phyloP scores from a whole-genome alignment of 2,797 vertebrate genomes.

The Catamblyrhynchus diadema region DNA sequence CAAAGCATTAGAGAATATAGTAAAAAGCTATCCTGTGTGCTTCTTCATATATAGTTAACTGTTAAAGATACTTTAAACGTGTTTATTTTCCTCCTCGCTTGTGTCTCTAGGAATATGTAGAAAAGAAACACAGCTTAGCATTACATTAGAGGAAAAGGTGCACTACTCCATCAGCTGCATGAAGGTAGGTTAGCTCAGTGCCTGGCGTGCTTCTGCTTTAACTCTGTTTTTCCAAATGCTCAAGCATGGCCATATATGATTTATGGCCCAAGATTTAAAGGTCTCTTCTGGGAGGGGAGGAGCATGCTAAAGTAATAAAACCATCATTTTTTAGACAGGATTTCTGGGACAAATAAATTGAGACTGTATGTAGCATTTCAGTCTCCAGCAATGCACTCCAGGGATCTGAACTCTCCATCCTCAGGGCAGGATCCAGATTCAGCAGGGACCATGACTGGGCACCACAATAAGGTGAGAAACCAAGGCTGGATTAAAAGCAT shows the following conservation, averaged over 20 bases:
- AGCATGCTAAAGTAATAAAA: background rate
- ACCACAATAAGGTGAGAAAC: accelerated
- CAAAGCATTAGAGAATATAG: background rate
- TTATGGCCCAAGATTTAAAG: background rate
- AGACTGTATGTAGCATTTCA: background rate
- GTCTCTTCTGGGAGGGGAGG: background rate
- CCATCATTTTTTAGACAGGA: background rate
- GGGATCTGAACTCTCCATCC: background rate
- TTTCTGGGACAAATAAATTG: background rate
- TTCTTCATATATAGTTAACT: background rate
- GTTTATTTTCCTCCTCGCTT: background rate
- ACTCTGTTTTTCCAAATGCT: background rate
- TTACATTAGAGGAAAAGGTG: background rate
- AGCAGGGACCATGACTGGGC: background rate
- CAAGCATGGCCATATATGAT: background rate
- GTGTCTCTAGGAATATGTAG: background rate
- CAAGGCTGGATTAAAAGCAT: background rate
- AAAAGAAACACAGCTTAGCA: background rate
- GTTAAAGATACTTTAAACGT: background rate
- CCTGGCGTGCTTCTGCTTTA: background rate
- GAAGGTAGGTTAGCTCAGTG: background rate
- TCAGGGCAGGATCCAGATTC: background rate
- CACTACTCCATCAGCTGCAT: background rate
- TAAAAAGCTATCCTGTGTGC: background rate
- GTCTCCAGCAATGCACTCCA: accelerated